Evolutionary conservation across 1,140 invertebrate species (phyloP), one percentile per base, ranked within the genome.

Genomic region (Drosophila sucinea): DNA sequence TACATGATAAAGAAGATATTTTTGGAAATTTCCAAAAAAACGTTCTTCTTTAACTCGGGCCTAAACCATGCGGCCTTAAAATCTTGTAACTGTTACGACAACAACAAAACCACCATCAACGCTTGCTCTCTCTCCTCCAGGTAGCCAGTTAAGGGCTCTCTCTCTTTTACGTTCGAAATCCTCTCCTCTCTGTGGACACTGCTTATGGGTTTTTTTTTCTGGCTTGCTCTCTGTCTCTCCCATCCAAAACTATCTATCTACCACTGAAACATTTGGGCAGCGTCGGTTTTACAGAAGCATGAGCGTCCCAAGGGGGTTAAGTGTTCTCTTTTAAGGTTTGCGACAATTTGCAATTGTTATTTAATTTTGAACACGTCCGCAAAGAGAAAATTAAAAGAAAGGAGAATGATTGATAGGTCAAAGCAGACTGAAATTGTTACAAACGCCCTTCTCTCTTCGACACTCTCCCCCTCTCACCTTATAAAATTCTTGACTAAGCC

Each of bases 21-120:
- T 58, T 58, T 58, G 32, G 56, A 58, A 58, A 38, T 38, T 35
- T 58, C 3, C 7, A 25, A 32, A 27, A 55, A 7, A 58, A 25
- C 32, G 33, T 23, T 57, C 6, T 35, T 35, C 32, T 25, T 10
- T 25, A 25, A 58, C 32, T 58, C 56, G 32, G 56, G 32, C 56
- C 56, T 58, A 61, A 44, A 44, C 35, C 60, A 61, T 38, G 60
- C 38, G 60, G 56, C 56, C 40, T 60, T 61, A 44, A 27, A 51
- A 44, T 35, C n/a, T 63, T 63, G 61, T 63, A 63, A 63, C 8
- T 63, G 8, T 63, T 63, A 63, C 61, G 41, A 63, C 61, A 62
- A 47, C 40, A 62, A 62, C 11, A 62, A 32, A 23, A 55, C 11
- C 56, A 47, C 5, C 23, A 25, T 8, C 8, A 51, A 27, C 41